Evolutionary conservation across 92 coral and sea anemone genomes (phyloP), one percentile per base, ranked within the genome.

Genomic region (Epizoanthus ramosus): DNA sequence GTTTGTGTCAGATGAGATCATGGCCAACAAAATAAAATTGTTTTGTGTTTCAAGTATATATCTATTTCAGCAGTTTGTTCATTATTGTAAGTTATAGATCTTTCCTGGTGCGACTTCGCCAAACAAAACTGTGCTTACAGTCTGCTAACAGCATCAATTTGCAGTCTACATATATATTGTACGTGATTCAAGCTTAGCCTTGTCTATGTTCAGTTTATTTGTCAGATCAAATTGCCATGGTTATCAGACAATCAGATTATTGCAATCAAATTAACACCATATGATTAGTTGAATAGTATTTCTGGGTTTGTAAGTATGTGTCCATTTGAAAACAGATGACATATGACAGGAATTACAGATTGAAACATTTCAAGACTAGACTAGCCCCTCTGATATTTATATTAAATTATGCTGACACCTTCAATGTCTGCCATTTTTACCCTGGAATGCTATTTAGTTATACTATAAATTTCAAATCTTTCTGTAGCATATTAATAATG

Each of bases 251-350:
- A 39, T 60, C 53, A 41, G 68, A 39, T 77, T 61, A 60, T 23
- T 60, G 12, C 39, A 77, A 77, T 77, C 82, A 77, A 77, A 61
- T 77, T 61, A 77, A 61, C 58, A 61, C 82, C 71, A 22, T 41
- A 61, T 60, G 70, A 77, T 77, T 61, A 77, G 58, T 39, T 60
- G 71, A 37, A 33, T 61, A 77, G 21, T 77, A 43, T 77, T 68
- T 24, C 10, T 37, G 33, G 57, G n/a, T 25, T 77, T 77, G 82
- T 60, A 60, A 77, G 58, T 43, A 77, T 77, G 82, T 77, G 82
- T 60, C 58, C 6, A 15, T 69, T 12, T 9, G 9, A 10, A 37
- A 61, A 35, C 81, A 33, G 33, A 59, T 57, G 68, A 52, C 47
- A 77, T 28, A 28, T 60, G 22, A 39, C 37, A 35, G 18, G 13